phyloP scores from a whole-genome alignment of 2,113 vertebrate genomes.

The Hippopotamus amphibius region DNA sequence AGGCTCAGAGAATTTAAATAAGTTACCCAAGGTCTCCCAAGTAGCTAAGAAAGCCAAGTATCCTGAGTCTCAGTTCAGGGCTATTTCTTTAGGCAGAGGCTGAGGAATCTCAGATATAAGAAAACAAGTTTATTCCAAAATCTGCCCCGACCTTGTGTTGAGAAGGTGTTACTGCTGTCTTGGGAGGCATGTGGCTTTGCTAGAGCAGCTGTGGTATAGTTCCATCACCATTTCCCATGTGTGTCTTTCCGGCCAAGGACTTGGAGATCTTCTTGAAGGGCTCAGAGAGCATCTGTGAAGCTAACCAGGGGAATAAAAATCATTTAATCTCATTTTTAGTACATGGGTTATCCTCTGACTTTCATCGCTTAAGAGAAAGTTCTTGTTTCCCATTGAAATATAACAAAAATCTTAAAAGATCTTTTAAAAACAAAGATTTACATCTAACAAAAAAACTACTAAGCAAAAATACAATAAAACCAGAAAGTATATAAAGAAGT shows the following conservation, averaged over 20 bases:
- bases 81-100: neutral
- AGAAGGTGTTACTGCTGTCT: neutral
- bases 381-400: neutral
- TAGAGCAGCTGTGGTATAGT: neutral
- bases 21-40: neutral
- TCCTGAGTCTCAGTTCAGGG: neutral
- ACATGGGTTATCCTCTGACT: neutral
- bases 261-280: neutral
- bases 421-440: neutral
- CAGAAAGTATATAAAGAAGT: neutral
- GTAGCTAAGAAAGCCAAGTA: neutral
- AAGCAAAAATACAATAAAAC: neutral
- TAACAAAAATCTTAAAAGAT: neutral
- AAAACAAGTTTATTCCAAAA: neutral
- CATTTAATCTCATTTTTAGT: neutral
- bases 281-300: neutral
- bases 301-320: neutral
- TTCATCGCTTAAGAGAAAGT: neutral
- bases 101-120: neutral
- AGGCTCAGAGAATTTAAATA: neutral
- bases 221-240: neutral
- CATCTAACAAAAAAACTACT: neutral
- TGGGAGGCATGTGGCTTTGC: neutral
- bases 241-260: neutral
- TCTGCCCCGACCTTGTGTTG: neutral